phyloP scores from a whole-genome alignment of 2,888 invertebrate genomes.

The Brachyopa scutellaris region DNA sequence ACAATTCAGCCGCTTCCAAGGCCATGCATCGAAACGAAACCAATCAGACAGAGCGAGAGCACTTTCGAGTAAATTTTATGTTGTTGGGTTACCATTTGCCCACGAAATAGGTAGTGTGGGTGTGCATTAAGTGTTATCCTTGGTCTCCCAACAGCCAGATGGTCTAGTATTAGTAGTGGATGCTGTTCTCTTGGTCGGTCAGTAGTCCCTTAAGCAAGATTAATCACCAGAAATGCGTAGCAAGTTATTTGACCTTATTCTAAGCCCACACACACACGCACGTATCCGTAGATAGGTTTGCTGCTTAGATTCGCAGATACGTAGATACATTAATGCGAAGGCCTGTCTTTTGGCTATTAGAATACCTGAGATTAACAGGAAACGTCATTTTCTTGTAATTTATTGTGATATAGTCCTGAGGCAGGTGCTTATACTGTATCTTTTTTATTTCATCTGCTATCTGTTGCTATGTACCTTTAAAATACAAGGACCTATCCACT shows the following conservation, averaged over 20 bases:
- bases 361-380: conserved; percentile 35
- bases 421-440: conserved; percentile 19
- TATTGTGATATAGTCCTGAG: conserved; percentile 25
- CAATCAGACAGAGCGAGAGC: not conserved
- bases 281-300: conserved; percentile 23
- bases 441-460: conserved; percentile 16
- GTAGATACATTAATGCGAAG: conserved; percentile 47
- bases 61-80: conserved; percentile 50
- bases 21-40: conserved; percentile 21
- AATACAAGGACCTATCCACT: not conserved
- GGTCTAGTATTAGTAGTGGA: not conserved
- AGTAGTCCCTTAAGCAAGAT: conserved; percentile 55
- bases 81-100: conserved; percentile 16
- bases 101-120: not conserved
- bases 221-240: conserved; percentile 57
- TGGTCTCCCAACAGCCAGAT: conserved; percentile 19
- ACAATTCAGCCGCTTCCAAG: conserved; percentile 31
- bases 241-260: conserved; percentile 46
- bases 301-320: conserved; percentile 35
- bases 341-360: conserved; percentile 16
- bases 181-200: not conserved
- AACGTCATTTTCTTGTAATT: conserved; percentile 46
- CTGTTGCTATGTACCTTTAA: not conserved
- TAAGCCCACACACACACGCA: too few species aligned
- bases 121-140: conserved; percentile 13